phyloP scores from a whole-genome alignment of 2,888 invertebrate species.

The Branchellion lobata region DNA sequence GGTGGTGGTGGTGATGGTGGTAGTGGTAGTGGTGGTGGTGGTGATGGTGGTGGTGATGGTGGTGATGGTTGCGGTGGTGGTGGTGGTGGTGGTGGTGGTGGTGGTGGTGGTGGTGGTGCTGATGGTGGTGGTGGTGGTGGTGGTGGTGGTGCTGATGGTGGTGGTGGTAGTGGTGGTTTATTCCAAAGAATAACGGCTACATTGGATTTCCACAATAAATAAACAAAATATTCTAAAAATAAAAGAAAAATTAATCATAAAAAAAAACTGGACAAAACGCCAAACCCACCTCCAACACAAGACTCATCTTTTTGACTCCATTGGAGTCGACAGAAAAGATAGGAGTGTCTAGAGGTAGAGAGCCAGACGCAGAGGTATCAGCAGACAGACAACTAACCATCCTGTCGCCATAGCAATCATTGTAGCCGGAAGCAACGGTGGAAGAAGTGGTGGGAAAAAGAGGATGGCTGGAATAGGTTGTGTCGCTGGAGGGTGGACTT shows the following conservation, averaged over 20 bases:
- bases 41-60: background rate
- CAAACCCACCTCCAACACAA: constrained; percentile 43
- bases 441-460: background rate
- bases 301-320: constrained; percentile 40
- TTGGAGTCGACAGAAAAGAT: constrained; percentile 35
- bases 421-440: background rate
- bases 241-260: no score
- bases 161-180: no score
- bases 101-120: background rate
- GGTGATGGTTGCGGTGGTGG: background rate
- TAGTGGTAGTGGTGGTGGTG: background rate
- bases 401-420: background rate
- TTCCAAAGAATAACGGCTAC: no score
- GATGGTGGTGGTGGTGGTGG: no score
- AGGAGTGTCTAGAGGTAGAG: constrained; percentile 46
- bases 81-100: background rate
- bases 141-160: no score
- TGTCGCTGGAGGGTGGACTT: no score
- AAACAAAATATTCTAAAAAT: no score
- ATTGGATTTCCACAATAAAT: no score
- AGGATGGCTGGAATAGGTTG: no score
- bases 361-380: constrained; percentile 26
- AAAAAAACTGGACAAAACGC: background rate
- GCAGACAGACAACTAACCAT: background rate
- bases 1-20: background rate